These are phyloP conservation scores for Pachydiplax longipennis DNA, from an alignment of 2,888 invertebrate species.

Conservation along the genomic window DNA sequence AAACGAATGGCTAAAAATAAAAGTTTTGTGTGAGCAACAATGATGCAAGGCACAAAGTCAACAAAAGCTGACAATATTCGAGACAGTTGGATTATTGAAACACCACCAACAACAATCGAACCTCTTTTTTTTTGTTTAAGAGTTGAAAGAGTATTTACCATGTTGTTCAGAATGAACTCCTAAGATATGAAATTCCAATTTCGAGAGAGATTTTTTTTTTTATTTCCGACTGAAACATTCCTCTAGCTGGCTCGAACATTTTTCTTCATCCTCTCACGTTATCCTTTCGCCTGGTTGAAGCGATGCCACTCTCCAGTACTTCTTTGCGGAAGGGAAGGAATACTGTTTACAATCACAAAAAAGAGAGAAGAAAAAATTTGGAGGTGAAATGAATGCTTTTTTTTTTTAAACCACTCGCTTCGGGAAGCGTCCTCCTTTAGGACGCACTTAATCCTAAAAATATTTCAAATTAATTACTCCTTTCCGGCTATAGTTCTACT, in stretches of 20 bases:
- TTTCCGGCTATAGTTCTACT: constrained; percentile 33
- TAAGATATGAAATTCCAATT: constrained; percentile 8
- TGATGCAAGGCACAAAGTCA: constrained; percentile 40
- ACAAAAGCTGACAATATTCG: constrained; percentile 39
- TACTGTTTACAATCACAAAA: background rate
- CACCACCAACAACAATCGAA: background rate
- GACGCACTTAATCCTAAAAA: constrained; percentile 34
- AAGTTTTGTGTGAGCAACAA: constrained; percentile 27
- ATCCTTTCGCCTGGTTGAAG: background rate
- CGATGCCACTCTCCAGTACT: constrained; percentile 9
- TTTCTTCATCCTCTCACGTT: too few relatives aligned
- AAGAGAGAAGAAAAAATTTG: constrained; percentile 18
- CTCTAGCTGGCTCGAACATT: constrained; percentile 41
- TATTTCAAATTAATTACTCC: constrained; percentile 37
- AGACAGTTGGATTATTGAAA: constrained; percentile 41
- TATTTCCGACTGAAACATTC: background rate
- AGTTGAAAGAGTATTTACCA: background rate
- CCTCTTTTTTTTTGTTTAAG: background rate
- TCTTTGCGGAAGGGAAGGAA: constrained; percentile 26
- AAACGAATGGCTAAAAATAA: constrained; percentile 41
- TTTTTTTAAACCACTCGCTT: background rate
- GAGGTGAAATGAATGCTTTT: constrained; percentile 21
- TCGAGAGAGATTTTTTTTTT: too few relatives aligned
- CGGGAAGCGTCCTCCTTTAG: background rate
- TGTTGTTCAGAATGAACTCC: constrained; percentile 12